phyloP scores from a whole-genome alignment of 2,888 invertebrate genomes.

The Petrolisthes cinctipes region DNA sequence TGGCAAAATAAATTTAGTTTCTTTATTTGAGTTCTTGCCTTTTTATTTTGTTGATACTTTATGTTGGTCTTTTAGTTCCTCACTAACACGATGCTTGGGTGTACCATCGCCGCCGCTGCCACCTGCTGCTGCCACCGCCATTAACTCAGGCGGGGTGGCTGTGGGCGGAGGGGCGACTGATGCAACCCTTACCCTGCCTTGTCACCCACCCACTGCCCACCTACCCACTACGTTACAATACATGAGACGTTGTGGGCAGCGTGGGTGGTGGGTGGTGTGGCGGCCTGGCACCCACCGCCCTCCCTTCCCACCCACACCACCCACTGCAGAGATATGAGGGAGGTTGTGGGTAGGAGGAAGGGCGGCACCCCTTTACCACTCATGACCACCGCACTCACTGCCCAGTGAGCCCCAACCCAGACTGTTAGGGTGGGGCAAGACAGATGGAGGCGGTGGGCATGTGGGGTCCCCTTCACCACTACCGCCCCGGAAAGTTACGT shows the following conservation, averaged over 20 bases:
- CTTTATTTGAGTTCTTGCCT: constrained; percentile 57
- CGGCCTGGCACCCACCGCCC: constrained; percentile 13
- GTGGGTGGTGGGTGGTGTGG: background rate
- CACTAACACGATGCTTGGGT: constrained; percentile 44
- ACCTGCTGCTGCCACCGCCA: constrained; percentile 1
- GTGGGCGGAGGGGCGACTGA: background rate
- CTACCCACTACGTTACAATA: background rate
- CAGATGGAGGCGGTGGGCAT: background rate
- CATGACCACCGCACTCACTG: constrained; percentile 15
- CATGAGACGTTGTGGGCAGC: background rate
- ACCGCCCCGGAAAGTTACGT: constrained; percentile 9
- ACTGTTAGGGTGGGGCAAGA: constrained; percentile 6
- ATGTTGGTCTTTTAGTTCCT: constrained; percentile 37
- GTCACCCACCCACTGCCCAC: background rate
- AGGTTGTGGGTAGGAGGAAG: background rate
- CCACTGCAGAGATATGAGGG: background rate
- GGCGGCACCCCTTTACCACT: constrained; percentile 20
- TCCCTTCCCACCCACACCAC: constrained; percentile 6
- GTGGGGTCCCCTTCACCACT: constrained; percentile 3
- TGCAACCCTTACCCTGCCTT: background rate
- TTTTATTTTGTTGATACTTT: constrained; percentile 59
- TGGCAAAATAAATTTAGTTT: constrained; percentile 59
- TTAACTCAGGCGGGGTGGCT: background rate
- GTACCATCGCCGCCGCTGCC: constrained; percentile 21
- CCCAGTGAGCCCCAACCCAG: background rate